Evolutionary conservation across 2,113 vertebrate genomes (phyloP), one percentile per base, ranked within the genome.

Genomic region (Tachysurus vachellii): DNA sequence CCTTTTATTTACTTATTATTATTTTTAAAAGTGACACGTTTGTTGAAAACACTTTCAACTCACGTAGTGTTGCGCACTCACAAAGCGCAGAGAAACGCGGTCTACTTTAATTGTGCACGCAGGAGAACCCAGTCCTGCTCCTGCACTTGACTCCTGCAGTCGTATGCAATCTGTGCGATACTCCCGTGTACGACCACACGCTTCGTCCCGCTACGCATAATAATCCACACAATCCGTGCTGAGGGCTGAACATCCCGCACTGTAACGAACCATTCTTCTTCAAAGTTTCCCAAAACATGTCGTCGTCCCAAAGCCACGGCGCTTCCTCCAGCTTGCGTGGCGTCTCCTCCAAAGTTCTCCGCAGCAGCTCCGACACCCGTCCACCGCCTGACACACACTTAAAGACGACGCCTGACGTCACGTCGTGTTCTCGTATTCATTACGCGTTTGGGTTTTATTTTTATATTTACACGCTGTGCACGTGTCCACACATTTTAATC

Each of bases 371-470:
- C 75, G 87, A 88, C 85, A 71, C 56, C 56, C 79, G 21, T 23
- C 79, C 31, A 14, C 87, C 89, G 28, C 82, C 82, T 71, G 90
- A 88, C 94, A 89, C 91, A 94, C 96, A 96, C 96, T 96, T 97
- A 96, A 95, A 96, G 92, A 94, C 93, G 88, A 87, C 89, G 90
- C 92, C 94, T 97, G 96, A 97, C 96, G 97, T 98, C 96, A 97
- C 91, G 54, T 93, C 88, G 90, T 83, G 89, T 88, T 86, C 90
- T 93, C 90, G 92, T 89, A 91, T 93, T 94, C 85, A 75, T 82
- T 79, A 75, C 89, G 91, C 92, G 87, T 91, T 87, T 57, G 36
- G 26, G 50, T 2, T 54, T 82, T 73, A 82, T 42, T 88, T 88
- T 94, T 93, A 92, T 93, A 94, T 93, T 88, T 64, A 85, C 90